Evolutionary conservation across 2,888 invertebrate species (phyloP), one percentile per base, ranked within the genome.

Genomic region (Tiliacea aurago): DNA sequence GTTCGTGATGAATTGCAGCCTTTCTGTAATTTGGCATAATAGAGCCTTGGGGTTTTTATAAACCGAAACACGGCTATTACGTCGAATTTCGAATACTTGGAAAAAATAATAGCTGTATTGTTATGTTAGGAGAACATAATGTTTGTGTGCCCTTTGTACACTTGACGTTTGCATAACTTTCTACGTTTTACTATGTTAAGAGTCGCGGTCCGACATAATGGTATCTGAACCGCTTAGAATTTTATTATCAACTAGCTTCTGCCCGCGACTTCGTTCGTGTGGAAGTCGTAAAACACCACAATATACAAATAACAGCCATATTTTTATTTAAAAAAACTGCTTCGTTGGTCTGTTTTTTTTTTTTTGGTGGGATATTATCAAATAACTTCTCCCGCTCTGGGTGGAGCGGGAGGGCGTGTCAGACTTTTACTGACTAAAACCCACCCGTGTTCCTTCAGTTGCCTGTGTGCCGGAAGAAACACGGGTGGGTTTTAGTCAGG

Each of bases 41-140:
- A 72, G 58, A 84, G 85, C 83, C 85, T 85, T 79, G 68, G 73
- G 73, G 73, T 84, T 84, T 81, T 81, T 84, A 84, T 84, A 68
- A 80, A 75, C 84, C 76, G 65, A 81, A 84, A 80, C 55, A 84
- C 41, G 68, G 71, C 59, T 73, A 71, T 84, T 76, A 86, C 72
- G 61, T 78, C 47, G 51, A 71, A 81, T 70, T 75, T 77, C 55
- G 37, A 85, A 83, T 70, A 81, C 74, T 71, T 70, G 51, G 74
- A 81, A 74, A 64, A 73, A 77, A 84, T 74, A 71, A 83, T 71
- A 58, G 72, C n/a, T 63, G 69, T 70, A 83, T 70, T 85, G 80
- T 76, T 58, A 70, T 79, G 73, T 71, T 64, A 66, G 62, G 56
- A 55, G 59, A 59, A 68, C 64, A 68, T 64, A 62, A 65, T 73